phyloP scores from a whole-genome alignment of 2,797 vertebrate genomes.

The Gymnoscopelus microlampas region DNA sequence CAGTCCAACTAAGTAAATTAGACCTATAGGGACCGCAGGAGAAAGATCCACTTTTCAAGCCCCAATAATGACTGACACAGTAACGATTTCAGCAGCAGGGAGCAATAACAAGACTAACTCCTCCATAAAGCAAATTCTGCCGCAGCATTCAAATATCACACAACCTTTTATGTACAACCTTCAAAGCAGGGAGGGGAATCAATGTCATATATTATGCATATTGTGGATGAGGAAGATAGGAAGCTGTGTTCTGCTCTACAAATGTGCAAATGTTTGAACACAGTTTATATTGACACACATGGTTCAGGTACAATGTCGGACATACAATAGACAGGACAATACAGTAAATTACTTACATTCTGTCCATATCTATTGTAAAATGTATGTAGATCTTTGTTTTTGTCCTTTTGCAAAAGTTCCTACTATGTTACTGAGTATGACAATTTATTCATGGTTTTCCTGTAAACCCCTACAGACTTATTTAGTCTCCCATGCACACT shows the following conservation, averaged over 20 bases:
- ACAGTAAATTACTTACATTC: no score
- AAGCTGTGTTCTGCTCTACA: constrained; percentile 5
- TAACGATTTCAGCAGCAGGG: constrained; percentile 22
- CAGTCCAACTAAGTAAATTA: constrained; percentile 16
- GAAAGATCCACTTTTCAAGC: neutral
- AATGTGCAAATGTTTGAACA: neutral
- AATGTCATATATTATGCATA: constrained; percentile 53
- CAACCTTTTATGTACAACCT: constrained; percentile 49
- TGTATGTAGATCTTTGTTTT: no score
- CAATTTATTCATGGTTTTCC: no score
- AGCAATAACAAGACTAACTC: constrained; percentile 27
- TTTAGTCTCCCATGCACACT: no score
- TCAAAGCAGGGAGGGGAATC: constrained; percentile 53
- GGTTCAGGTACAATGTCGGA: no score
- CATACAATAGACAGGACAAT: no score
- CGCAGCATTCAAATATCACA: constrained; percentile 41
- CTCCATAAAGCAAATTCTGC: constrained; percentile 24
- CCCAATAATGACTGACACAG: constrained; percentile 6
- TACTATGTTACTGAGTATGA: no score
- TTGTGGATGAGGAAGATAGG: constrained; percentile 42
- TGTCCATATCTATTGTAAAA: no score
- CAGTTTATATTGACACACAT: no score
- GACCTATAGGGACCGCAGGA: constrained; percentile 14
- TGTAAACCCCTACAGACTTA: no score
- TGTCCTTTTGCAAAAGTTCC: no score